Conservation (phyloP, 2,797 vertebrate genomes). For the Hyperoplus lanceolatus region DNA sequence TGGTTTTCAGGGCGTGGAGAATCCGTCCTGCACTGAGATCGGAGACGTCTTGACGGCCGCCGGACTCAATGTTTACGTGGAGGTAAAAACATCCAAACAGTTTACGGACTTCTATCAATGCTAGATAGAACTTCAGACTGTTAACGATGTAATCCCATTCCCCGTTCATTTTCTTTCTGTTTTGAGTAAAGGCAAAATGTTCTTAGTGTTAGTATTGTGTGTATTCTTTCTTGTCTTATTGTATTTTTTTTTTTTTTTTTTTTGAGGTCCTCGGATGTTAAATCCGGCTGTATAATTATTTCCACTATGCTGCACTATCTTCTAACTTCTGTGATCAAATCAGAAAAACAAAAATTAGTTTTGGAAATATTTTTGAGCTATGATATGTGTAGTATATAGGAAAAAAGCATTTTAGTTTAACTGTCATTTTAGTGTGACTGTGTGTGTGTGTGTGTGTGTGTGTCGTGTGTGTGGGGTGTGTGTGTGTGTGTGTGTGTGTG, state of each 20-base stretch:
- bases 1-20: slow-evolving; percentile 91
- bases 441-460: no score
- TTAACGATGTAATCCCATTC: no score
- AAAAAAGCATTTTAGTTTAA: slow-evolving; percentile 80
- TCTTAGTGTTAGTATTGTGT: no score
- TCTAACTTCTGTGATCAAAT: slow-evolving; percentile 89
- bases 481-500: no score
- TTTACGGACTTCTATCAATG: neutral
- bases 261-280: slow-evolving; percentile 69
- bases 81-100: slow-evolving; percentile 81
- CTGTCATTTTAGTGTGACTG: no score
- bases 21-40: slow-evolving; percentile 95
- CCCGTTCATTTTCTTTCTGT: no score
- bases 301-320: slow-evolving; percentile 82
- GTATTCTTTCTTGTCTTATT: no score
- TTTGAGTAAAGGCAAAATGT: no score
- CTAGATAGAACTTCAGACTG: neutral
- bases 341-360: slow-evolving; percentile 82
- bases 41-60: slow-evolving; percentile 92
- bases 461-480: no score
- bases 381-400: slow-evolving; percentile 86
- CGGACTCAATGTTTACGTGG: slow-evolving; percentile 90
- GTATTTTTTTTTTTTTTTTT: no score
- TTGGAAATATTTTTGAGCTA: slow-evolving; percentile 87
- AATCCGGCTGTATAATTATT: slow-evolving; percentile 72